phyloP scores from a whole-genome alignment of 2,888 invertebrate species.

The Anodontia alba region DNA sequence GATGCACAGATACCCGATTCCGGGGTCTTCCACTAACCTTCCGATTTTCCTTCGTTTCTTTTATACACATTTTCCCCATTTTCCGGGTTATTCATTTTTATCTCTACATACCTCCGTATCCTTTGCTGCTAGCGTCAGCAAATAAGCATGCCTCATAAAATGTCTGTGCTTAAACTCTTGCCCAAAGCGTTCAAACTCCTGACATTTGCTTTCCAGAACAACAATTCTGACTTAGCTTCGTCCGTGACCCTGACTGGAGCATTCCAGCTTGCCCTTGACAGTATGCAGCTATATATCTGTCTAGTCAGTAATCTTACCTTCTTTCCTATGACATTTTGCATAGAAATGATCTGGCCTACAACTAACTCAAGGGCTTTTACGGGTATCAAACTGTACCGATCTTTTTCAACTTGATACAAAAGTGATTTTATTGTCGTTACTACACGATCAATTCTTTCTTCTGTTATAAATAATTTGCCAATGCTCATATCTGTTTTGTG shows the following conservation, averaged over 20 bases:
- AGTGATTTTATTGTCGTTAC: neutral
- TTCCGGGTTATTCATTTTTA: neutral
- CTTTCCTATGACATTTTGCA: conserved; percentile 25
- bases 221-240: conserved; percentile 15
- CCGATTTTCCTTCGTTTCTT: neutral
- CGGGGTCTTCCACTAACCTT: neutral
- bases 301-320: conserved; percentile 20
- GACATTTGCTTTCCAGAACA: conserved; percentile 22
- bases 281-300: conserved; percentile 28
- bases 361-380: conserved; percentile 17
- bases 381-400: neutral
- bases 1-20: neutral
- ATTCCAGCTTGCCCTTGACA: conserved; percentile 36
- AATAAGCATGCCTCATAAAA: neutral
- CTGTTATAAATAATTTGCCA: conserved; percentile 17
- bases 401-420: conserved; percentile 3
- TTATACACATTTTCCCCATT: neutral
- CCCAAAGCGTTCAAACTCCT: neutral
- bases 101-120: conserved; percentile 31
- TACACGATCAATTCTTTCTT: conserved; percentile 20
- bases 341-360: conserved; percentile 31
- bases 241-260: conserved; percentile 15
- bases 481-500: conserved; percentile 10
- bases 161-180: neutral
- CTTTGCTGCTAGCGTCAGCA: conserved; percentile 22